phyloP scores from a whole-genome alignment of 2,113 vertebrate species.

The Dolichallabes microphthalmus region DNA sequence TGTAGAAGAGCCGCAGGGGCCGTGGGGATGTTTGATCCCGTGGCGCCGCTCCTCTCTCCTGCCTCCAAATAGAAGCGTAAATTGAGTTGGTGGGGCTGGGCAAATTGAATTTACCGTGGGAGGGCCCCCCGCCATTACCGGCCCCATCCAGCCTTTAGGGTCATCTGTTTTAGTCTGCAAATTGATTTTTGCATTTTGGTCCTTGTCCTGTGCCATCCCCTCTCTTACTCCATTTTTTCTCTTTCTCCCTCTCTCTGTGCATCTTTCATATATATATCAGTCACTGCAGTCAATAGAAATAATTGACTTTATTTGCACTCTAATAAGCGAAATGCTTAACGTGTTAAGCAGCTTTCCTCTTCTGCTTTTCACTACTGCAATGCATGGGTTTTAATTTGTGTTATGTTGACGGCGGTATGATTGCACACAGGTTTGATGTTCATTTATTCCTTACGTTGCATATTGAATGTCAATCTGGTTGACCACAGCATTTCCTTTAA shows the following conservation, averaged over 20 bases:
- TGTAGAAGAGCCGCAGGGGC: slow-evolving; percentile 52
- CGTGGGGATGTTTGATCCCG: slow-evolving; percentile 52
- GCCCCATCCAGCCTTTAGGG: slow-evolving; percentile 53
- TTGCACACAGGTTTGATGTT: background rate
- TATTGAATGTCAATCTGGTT: background rate
- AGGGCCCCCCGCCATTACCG: slow-evolving; percentile 54
- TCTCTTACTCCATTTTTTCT: slow-evolving; percentile 21
- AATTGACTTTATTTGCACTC: slow-evolving; percentile 21
- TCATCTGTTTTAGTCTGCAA: slow-evolving; percentile 62
- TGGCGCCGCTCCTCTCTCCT: slow-evolving; percentile 60
- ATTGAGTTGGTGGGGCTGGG: slow-evolving; percentile 63
- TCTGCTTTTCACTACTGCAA: slow-evolving; percentile 4
- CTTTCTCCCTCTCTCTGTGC: background rate
- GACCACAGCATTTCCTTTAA: background rate
- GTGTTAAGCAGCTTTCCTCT: background rate
- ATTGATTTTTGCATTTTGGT: slow-evolving; percentile 62
- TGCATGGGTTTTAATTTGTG: slow-evolving; percentile 20
- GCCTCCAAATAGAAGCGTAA: slow-evolving; percentile 57
- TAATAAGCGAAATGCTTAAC: slow-evolving; percentile 11
- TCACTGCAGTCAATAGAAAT: slow-evolving; percentile 26
- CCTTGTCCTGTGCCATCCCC: slow-evolving; percentile 47
- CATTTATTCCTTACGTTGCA: slow-evolving; percentile 5
- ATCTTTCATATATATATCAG: slow-evolving; percentile 34
- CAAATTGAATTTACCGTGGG: slow-evolving; percentile 61
- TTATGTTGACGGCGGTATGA: slow-evolving; percentile 3